A percentile compares a stretch with the other conserved stretches of the same genome.
phyloP scores from a whole-genome alignment of 2,113 vertebrate species.

The Lepisosteus osseus region DNA sequence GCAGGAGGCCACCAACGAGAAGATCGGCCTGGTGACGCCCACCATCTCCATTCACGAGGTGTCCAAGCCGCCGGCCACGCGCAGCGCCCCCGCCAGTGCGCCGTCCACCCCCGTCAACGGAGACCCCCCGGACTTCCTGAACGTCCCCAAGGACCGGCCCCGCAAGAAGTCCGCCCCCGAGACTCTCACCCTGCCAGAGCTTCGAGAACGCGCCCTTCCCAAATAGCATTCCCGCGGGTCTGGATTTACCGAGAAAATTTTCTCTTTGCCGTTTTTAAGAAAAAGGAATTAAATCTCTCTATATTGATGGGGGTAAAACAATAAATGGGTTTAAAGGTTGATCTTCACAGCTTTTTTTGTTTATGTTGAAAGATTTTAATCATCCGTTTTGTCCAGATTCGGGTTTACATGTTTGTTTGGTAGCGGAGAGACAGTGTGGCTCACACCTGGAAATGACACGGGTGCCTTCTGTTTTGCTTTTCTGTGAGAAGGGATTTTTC shows the following conservation, averaged over 20 bases:
- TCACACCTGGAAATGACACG: no score
- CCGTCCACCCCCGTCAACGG: conserved; percentile 56
- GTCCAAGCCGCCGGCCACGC: conserved; percentile 34
- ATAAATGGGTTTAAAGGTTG: no score
- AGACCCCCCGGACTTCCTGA: conserved; percentile 61
- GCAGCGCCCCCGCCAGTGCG: conserved; percentile 48
- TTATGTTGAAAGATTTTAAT: no score
- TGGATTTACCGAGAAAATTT: neutral
- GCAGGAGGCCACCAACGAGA: conserved; percentile 66
- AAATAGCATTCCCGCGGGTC: conserved; percentile 9
- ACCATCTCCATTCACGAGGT: conserved; percentile 52
- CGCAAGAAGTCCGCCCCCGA: conserved; percentile 64
- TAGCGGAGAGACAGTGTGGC: no score
- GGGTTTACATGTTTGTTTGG: no score
- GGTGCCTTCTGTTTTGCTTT: no score
- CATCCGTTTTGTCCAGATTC: no score
- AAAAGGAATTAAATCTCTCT: no score
- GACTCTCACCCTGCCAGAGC: conserved; percentile 50
- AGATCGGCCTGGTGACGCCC: conserved; percentile 55
- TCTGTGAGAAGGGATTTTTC: no score
- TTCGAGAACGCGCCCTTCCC: conserved; percentile 37
- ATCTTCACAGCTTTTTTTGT: no score
- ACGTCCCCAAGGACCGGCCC: conserved; percentile 48
- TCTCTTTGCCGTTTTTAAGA: neutral
- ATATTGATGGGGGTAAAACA: no score